Percentiles rank a stretch among this genome's conserved stretches.
These are phyloP conservation scores for Amphiprion clarkii DNA, from an alignment of 2,797 vertebrate species.

Conservation along the genomic window DNA sequence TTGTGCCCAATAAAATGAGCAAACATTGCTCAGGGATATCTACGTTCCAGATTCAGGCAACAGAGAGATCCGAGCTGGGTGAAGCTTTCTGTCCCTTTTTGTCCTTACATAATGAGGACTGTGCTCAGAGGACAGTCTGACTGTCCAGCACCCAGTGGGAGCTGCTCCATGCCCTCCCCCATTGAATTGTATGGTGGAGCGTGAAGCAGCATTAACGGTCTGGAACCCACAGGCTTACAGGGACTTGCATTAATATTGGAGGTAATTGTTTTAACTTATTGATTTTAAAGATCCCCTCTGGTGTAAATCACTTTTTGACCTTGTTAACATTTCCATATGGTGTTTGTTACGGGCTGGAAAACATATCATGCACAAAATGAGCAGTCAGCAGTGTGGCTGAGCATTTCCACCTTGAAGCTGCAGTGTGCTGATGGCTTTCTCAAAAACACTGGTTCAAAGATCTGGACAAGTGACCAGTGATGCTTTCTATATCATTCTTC, in stretches of 20 bases:
- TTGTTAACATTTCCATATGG: too few relatives aligned
- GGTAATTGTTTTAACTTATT: constrained; percentile 8
- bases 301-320: too few relatives aligned
- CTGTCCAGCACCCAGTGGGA: constrained; percentile 44
- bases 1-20: constrained; percentile 44
- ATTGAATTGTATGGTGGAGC: constrained; percentile 28
- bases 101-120: constrained; percentile 66
- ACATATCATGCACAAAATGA: too few relatives aligned
- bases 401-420: too few relatives aligned
- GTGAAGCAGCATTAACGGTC: constrained; percentile 51
- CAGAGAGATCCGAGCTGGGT: constrained; percentile 31
- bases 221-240: neutral
- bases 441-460: too few relatives aligned
- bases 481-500: too few relatives aligned
- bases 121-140: constrained; percentile 57
- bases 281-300: neutral
- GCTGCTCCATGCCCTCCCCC: constrained; percentile 36
- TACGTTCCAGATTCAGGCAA: constrained; percentile 62
- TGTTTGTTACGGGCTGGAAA: too few relatives aligned
- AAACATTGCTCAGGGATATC: constrained; percentile 63
- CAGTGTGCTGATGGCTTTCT: too few relatives aligned
- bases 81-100: constrained; percentile 42
- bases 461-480: too few relatives aligned
- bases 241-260: constrained; percentile 15
- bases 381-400: too few relatives aligned